Evolutionary conservation across 2,888 invertebrate species (phyloP).

Genomic region (Conistra vaccinii): DNA sequence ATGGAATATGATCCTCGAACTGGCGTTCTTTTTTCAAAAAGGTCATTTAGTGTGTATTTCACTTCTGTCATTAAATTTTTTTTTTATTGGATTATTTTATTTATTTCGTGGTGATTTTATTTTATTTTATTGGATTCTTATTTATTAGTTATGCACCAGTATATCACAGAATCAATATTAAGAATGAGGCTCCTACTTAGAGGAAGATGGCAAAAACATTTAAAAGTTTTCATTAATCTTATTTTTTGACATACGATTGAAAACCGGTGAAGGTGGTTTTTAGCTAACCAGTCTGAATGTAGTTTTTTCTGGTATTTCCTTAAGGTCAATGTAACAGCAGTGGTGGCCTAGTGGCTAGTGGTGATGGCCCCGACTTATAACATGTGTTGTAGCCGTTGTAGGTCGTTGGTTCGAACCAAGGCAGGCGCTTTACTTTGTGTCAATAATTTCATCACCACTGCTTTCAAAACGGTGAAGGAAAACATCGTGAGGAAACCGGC

Average conservation of each 20-base stretch:
- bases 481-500: too few species aligned
- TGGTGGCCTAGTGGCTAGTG: too few species aligned
- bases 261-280: background rate
- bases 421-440: too few species aligned
- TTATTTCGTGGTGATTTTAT: background rate
- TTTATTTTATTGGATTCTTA: background rate
- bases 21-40: background rate
- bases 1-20: background rate
- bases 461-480: too few species aligned
- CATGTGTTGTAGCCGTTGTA: too few species aligned
- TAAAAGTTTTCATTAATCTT: background rate
- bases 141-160: background rate
- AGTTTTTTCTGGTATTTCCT: background rate
- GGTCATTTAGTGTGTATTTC: conserved; percentile 3
- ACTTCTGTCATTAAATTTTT: background rate
- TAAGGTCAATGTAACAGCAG: background rate
- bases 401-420: too few species aligned
- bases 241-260: background rate
- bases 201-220: background rate
- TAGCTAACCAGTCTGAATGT: background rate
- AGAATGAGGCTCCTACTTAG: background rate
- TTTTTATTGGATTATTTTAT: background rate
- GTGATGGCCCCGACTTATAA: too few species aligned
- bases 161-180: too few species aligned
- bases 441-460: too few species aligned